Percentiles rank a stretch among this genome's conserved stretches.
Conservation (phyloP, 2,113 vertebrate species). For the Malurus melanocephalus region DNA sequence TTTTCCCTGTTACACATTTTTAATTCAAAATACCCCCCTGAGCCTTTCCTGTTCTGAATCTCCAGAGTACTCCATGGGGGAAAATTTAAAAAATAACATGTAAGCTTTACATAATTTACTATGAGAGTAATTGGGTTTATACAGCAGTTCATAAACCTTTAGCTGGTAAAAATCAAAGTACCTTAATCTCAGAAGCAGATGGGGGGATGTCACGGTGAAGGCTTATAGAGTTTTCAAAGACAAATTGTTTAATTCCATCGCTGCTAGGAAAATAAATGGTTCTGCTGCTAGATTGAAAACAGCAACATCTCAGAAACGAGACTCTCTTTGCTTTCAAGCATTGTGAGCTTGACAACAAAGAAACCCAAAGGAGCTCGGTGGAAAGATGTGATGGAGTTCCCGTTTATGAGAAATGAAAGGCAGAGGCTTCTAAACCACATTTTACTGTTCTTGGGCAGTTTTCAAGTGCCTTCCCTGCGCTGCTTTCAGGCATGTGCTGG, state of each 20-base stretch:
- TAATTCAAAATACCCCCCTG: slow-evolving; percentile 19
- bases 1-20: slow-evolving; percentile 12
- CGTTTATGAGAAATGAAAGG: slow-evolving; percentile 59
- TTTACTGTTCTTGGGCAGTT: slow-evolving; percentile 12
- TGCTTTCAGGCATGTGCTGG: not conserved
- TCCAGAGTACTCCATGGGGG: slow-evolving; percentile 34
- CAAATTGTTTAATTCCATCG: slow-evolving; percentile 73
- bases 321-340: slow-evolving; percentile 51
- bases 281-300: slow-evolving; percentile 60
- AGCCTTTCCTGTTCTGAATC: slow-evolving; percentile 29
- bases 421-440: slow-evolving; percentile 24
- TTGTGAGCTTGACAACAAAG: slow-evolving; percentile 47
- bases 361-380: slow-evolving; percentile 50
- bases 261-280: slow-evolving; percentile 72
- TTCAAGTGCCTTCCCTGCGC: slow-evolving; percentile 44
- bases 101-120: slow-evolving; percentile 73
- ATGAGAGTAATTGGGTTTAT: slow-evolving; percentile 67
- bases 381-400: slow-evolving; percentile 16
- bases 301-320: slow-evolving; percentile 63
- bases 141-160: slow-evolving; percentile 71
- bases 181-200: slow-evolving; percentile 74
- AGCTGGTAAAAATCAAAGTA: slow-evolving; percentile 76
- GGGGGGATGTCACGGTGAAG: slow-evolving; percentile 54
- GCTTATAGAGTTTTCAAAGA: slow-evolving; percentile 70
- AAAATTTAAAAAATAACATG: slow-evolving; percentile 58